Base-by-base conservation (phyloP, 2,113 vertebrate species). In the Alethe diademata region DNA sequence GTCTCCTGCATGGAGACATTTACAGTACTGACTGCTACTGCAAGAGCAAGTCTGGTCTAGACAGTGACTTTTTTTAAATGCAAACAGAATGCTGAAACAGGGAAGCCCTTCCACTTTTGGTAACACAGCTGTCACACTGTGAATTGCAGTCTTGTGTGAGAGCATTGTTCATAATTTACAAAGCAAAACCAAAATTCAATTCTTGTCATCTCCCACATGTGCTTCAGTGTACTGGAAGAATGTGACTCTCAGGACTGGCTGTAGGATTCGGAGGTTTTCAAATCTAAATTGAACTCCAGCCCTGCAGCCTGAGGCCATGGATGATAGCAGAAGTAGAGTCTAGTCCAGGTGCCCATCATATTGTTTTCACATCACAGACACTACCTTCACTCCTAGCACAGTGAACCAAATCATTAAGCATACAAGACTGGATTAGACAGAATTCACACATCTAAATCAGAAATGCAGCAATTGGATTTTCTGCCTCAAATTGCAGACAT, bases 81-180 rank as follows among this genome's bases (percentile, higher is more conserved):
- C 64, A 70, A 88, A 36, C 90, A 93, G 81, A 92, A 74, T 92
- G 92, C 78, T 90, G 82, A 92, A 90, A 88, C 48, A 84, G 79
- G 90, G 76, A 95, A 94, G 65, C 60, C 90, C 86, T 96, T 96
- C 94, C 94, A 93, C 87, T 96, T 95, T 93, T 74, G 82, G 78
- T 88, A 96, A 92, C 88, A 67, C 93, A 96, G 95, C 93, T 97
- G 94, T 95, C 74, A 67, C 57, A 36, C 83, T 72, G 42, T 78
- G 93, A 90, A 92, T 88, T 92, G 72, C 54, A 64, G 58, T 86
- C 82, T 92, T 83, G 20, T 93, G 64, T 45, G 64, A 96, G 28
- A 93, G 40, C 61, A 91, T 86, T 94, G 93, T 95, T 96, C 78
- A n/a, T 86, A 24, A 86, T 78, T 90, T 94, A 90, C 86, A 88